Percentiles rank a stretch among this genome's conserved stretches.
These are phyloP conservation scores for Marmota flaviventris DNA, from an alignment of 2,113 vertebrate species.

Conservation along the genomic window DNA sequence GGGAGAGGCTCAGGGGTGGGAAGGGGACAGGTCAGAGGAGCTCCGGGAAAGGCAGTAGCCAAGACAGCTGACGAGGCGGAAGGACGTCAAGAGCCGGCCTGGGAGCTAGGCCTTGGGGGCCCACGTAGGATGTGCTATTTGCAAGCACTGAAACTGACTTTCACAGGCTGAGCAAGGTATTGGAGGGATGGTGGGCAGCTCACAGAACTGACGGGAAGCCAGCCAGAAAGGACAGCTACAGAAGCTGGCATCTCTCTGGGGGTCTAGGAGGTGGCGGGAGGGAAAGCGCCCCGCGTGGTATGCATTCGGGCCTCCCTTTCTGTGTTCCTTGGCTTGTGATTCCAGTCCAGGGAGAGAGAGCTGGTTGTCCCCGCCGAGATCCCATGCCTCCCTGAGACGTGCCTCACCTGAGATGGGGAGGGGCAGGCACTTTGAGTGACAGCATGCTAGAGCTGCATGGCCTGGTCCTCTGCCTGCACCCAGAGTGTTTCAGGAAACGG, in stretches of 20 bases:
- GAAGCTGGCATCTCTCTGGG: neutral
- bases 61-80: neutral
- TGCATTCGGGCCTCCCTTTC: neutral
- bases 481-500: too few species aligned
- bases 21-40: neutral
- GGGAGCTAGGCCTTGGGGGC: neutral
- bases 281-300: too few species aligned
- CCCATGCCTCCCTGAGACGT: neutral
- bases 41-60: neutral
- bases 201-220: neutral
- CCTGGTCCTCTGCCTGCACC: fast-evolving
- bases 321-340: neutral
- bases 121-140: neutral
- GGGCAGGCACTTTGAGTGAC: neutral
- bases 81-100: fast-evolving
- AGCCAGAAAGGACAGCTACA: neutral
- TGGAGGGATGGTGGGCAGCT: neutral
- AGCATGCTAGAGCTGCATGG: neutral
- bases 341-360: slow-evolving; percentile 21
- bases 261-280: neutral
- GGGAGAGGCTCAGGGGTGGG: neutral
- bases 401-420: too few species aligned
- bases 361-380: neutral
- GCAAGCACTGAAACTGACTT: neutral
- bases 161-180: neutral